Base-by-base conservation (phyloP, 2,797 vertebrate species). In the Platalea minor region DNA sequence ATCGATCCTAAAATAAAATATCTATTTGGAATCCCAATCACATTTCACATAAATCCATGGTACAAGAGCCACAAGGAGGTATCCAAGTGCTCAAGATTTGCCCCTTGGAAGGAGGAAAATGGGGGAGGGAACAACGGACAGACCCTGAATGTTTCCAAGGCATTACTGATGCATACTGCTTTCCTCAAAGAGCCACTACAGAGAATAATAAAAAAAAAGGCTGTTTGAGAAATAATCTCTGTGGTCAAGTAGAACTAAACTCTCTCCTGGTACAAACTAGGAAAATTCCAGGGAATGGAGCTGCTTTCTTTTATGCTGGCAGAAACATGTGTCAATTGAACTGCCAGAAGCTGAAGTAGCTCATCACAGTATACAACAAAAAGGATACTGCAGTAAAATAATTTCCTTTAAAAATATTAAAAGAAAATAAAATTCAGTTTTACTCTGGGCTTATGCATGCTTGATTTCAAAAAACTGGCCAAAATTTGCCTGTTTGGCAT, bases 371-470 rank as follows among this genome's bases (percentile, higher is more conserved):
- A 39, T 9, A 54, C 5, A 57, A 35, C n/a, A 65, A 37, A 35
- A 79, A 86, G 2, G 8, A 45, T 5, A 64, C 6, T 16, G 7
- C 3, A 37, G 3, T 31, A 65, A 88, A 89, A 78, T 12, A 12
- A 41, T 41, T 82, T 69, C 21, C 4, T 45, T 69, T 16, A 23
- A 41, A 68, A 77, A 17, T 7, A 77, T 9, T 43, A 9, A 31
- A 86, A 80, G 7, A 51, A 72, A 70, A 60, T 25, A 80, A 65
- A 81, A 53, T 19, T 46, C 10, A 18, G 10, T 29, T 89, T 86
- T 84, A 20, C 3, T 7, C 13, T 53, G 13, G 11, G 5, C 3
- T 85, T 65, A 45, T 4, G 4, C 4, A 15, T 1, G 4, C 12
- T 70, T 83, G 2, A 14, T 68, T 83, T 59, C 0, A 13, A 63